A percentile compares a stretch with the other conserved stretches of the same genome.
phyloP scores from a whole-genome alignment of 2,113 vertebrate species.

The Anas platyrhynchos region DNA sequence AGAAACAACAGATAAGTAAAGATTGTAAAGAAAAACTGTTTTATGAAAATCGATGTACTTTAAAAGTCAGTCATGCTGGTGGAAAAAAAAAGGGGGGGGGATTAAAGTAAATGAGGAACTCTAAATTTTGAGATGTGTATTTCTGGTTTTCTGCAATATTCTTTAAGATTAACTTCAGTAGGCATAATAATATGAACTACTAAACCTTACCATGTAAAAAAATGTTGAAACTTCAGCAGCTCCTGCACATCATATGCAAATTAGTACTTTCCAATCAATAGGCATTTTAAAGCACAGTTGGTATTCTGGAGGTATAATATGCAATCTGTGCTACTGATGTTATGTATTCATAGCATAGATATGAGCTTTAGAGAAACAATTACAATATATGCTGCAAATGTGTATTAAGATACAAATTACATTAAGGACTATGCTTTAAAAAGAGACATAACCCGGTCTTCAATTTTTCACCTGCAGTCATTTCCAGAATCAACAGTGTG shows the following conservation, averaged over 20 bases:
- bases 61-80: not conserved
- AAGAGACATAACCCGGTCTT: not conserved
- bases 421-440: slow-evolving; percentile 32
- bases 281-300: slow-evolving; percentile 25
- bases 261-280: slow-evolving; percentile 28
- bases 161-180: not conserved
- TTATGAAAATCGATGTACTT: not conserved
- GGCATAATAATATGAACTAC: not conserved
- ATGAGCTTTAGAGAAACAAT: slow-evolving; percentile 4
- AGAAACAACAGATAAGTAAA: not conserved
- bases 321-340: not conserved
- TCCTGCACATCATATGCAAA: not conserved
- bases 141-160: not conserved
- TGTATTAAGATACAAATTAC: slow-evolving; percentile 17
- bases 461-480: slow-evolving; percentile 50
- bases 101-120: not conserved
- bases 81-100: not conserved
- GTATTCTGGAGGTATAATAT: slow-evolving; percentile 1
- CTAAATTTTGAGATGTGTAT: not conserved
- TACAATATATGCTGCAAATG: slow-evolving; percentile 25
- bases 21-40: not conserved
- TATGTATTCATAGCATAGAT: slow-evolving; percentile 46
- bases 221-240: not conserved
- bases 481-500: not conserved
- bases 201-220: not conserved